These are phyloP conservation scores for Scarus forsteni DNA, from an alignment of 2,797 vertebrate species.

Conservation along the genomic window DNA sequence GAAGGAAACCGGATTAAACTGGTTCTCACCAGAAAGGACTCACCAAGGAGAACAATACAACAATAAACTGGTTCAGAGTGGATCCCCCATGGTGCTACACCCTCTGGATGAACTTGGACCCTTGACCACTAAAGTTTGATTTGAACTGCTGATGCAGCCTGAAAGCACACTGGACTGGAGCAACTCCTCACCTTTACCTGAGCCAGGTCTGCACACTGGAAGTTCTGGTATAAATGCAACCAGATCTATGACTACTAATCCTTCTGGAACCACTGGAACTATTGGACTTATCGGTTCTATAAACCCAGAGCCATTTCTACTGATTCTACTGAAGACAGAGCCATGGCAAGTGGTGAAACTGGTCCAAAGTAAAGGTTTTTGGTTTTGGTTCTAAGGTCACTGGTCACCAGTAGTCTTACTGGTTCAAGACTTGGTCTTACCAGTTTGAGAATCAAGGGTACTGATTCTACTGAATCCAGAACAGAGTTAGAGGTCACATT, in stretches of 20 bases:
- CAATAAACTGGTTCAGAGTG: conserved; percentile 49
- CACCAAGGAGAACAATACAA: conserved; percentile 25
- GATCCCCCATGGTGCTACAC: conserved; percentile 73
- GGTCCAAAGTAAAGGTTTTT: conserved; percentile 31
- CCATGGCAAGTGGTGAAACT: conserved; percentile 24
- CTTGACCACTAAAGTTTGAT: conserved; percentile 57
- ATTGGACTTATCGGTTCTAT: conserved; percentile 31
- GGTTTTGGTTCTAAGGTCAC: conserved; percentile 25
- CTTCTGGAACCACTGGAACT: conserved; percentile 36
- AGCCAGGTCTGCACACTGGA: conserved; percentile 50
- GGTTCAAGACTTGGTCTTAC: background rate
- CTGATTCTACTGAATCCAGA: background rate
- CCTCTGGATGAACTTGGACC: conserved; percentile 60
- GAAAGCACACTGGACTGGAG: conserved; percentile 73
- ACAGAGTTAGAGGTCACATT: conserved; percentile 1
- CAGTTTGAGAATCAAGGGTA: background rate
- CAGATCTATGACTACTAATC: conserved; percentile 49
- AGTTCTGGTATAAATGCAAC: conserved; percentile 50
- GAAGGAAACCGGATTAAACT: conserved; percentile 40
- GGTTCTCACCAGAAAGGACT: conserved; percentile 34
- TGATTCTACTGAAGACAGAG: conserved; percentile 37
- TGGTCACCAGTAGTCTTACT: conserved; percentile 29
- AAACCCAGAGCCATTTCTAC: conserved; percentile 16
- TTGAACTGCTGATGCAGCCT: conserved; percentile 68
- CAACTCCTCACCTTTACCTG: conserved; percentile 46